These are phyloP conservation scores for Drosophila lowei DNA, from an alignment of 1,140 invertebrate species.

Conservation along the genomic window DNA sequence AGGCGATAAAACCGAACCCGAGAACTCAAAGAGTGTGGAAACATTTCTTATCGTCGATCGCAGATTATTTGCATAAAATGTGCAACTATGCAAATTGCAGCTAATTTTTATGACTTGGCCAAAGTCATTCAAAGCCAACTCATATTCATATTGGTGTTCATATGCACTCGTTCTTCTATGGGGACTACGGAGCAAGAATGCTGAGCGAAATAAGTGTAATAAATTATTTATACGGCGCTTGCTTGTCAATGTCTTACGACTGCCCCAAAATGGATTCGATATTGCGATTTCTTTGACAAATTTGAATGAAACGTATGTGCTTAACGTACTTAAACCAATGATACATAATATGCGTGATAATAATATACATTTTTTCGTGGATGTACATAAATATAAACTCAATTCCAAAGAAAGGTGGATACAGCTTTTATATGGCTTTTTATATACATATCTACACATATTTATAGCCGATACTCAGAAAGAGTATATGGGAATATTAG, in stretches of 20 bases:
- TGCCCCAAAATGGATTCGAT: conserved; percentile 39
- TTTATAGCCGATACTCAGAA: no score
- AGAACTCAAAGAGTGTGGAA: conserved; percentile 34
- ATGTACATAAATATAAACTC: no score
- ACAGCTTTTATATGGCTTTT: no score
- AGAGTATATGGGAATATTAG: no score
- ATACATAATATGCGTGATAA: no score
- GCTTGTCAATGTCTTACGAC: not conserved
- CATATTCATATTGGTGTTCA: conserved; percentile 37
- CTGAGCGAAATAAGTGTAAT: conserved; percentile 40
- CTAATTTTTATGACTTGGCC: conserved; percentile 75
- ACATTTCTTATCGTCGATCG: conserved; percentile 66
- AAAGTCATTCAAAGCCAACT: conserved; percentile 58
- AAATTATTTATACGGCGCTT: conserved; percentile 46
- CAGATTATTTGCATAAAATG: conserved; percentile 71
- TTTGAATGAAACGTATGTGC: conserved; percentile 27
- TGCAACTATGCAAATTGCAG: conserved; percentile 73
- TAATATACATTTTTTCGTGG: no score
- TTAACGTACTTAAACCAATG: conserved; percentile 3
- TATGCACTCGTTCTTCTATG: not conserved
- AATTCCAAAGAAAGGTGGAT: no score
- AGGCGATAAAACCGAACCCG: conserved; percentile 63
- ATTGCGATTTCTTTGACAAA: conserved; percentile 48
- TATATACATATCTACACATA: no score
- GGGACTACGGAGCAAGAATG: conserved; percentile 29